Conservation (phyloP, 2,797 vertebrate genomes). For the Pempheris klunzingeri region DNA sequence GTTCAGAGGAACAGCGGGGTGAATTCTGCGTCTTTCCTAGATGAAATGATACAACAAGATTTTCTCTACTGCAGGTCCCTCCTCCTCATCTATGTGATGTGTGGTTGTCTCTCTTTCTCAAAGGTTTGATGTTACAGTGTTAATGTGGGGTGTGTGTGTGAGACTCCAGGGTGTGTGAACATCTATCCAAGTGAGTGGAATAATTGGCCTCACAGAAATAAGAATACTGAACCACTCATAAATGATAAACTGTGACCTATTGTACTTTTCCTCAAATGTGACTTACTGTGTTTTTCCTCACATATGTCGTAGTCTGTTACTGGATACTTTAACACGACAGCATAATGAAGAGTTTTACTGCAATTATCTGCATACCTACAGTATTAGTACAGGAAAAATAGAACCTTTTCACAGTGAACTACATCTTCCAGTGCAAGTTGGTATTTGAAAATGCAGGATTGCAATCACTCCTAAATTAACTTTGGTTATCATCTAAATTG, state of each 20-base stretch:
- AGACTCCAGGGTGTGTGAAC: slow-evolving; percentile 28
- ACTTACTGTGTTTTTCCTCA: slow-evolving; percentile 6
- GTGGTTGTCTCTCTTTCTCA: background rate
- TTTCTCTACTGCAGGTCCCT: too few species aligned
- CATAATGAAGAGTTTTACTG: background rate
- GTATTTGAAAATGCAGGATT: background rate
- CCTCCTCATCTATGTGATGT: background rate
- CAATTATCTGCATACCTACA: background rate
- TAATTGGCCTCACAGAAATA: slow-evolving; percentile 66
- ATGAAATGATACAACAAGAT: background rate
- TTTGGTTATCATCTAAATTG: too few species aligned
- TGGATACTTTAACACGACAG: background rate
- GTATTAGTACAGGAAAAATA: too few species aligned
- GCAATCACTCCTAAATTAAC: too few species aligned
- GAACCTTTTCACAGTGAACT: background rate
- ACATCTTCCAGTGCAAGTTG: background rate
- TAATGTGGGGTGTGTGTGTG: slow-evolving; percentile 22
- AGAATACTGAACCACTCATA: slow-evolving; percentile 30
- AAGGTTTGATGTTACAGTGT: slow-evolving; percentile 15
- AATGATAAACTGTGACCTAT: slow-evolving; percentile 42
- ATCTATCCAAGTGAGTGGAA: slow-evolving; percentile 29
- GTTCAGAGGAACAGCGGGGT: slow-evolving; percentile 12
- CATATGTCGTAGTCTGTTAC: background rate
- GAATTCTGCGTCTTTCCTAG: background rate
- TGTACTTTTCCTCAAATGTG: too few species aligned